Conservation (phyloP, 2,113 vertebrate genomes). For the Ranitomeya imitator region DNA sequence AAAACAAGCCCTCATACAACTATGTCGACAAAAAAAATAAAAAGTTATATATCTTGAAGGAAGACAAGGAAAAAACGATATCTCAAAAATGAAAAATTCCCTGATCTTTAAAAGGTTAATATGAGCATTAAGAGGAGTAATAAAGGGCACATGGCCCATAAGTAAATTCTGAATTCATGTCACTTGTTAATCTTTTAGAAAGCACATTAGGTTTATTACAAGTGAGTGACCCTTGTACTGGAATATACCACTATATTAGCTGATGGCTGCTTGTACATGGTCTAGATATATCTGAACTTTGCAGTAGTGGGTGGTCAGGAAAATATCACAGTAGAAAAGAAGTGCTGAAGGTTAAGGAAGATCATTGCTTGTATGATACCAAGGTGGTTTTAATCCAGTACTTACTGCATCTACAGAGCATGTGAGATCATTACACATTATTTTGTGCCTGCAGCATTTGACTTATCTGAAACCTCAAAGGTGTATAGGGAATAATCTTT, state of each 20-base stretch:
- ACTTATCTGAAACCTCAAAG: slow-evolving; percentile 4
- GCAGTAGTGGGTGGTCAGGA: background rate
- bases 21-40: too few relatives aligned
- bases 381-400: background rate
- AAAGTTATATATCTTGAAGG: too few relatives aligned
- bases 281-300: background rate
- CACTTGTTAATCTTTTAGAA: background rate
- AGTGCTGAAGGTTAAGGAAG: slow-evolving; percentile 4
- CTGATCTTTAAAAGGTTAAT: background rate
- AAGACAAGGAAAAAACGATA: too few relatives aligned
- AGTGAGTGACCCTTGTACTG: background rate
- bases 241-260: background rate
- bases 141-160: background rate
- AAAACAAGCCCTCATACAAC: too few relatives aligned
- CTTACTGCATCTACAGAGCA: background rate
- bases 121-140: background rate
- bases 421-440: slow-evolving; percentile 4
- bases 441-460: slow-evolving; percentile 3
- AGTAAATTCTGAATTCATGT: background rate
- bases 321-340: slow-evolving; percentile 2
- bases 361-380: background rate
- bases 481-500: slow-evolving; percentile 14
- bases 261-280: background rate
- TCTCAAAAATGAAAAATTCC: too few relatives aligned
- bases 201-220: background rate